Base-by-base conservation (phyloP, 2,797 vertebrate species). In the Micrastur ruficollis region DNA sequence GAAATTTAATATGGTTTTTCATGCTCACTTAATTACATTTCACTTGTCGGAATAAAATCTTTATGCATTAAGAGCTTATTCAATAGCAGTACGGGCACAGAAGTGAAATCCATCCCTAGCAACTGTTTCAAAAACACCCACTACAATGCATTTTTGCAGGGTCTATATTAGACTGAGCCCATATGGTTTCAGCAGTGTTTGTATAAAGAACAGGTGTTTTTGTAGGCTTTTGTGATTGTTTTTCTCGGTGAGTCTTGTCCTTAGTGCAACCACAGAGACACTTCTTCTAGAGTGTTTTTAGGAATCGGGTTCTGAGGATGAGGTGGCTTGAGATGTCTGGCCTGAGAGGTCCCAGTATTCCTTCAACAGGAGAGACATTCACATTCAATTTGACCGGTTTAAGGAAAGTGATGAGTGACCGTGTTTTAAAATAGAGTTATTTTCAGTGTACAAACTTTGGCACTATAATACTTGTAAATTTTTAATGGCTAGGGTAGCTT, bases 1-100 rank as follows among this genome's bases (percentile, higher is more conserved):
- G 82, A 88, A 53, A 83, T 58, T 19, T 34, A 56, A 68, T 85
- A 61, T 2, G 40, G 11, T 10, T 56, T 86, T 86, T 56, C 11
- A 9, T 81, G 18, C 58, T 86, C 74, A 8, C n/a, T 83, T 93
- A 83, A 67, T 78, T 76, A 46, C 47, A 38, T 76, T 86, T 93
- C 12, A 27, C 23, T 36, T 58, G 34, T 42, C 49, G 47, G 61
- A 84, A 67, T 78, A 84, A 90, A 91, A 79, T 81, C 80, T 47
- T 74, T 23, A 25, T 78, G 32, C 50, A 14, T 81, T 58, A 89
- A 58, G 61, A 78, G 32, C 19, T 65, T 72, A 32, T n/a, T 89
- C 80, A 75, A 0, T 81, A 83, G 50, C 3, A 4, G 14, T 50
- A 67, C 70, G 32, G 70, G 11, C 58, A 72, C 38, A 75, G 31